phyloP scores from a whole-genome alignment of 2,113 vertebrate species.

The Chloroceryle aenea region DNA sequence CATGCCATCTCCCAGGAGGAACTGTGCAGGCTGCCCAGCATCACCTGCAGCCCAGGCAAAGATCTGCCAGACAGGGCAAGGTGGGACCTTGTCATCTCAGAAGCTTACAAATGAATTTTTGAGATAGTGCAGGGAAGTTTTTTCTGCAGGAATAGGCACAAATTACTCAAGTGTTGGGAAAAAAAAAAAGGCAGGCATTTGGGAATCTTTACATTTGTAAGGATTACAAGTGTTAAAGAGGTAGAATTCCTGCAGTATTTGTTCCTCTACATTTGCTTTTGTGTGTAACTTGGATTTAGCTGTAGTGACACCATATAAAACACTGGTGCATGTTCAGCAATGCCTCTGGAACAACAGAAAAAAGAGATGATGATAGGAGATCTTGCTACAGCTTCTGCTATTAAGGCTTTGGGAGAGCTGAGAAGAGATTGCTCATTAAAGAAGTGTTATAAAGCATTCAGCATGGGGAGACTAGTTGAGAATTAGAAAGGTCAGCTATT shows the following conservation, averaged over 20 bases:
- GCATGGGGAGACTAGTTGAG: conserved; percentile 24
- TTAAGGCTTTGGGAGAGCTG: conserved; percentile 50
- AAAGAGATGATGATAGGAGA: conserved; percentile 56
- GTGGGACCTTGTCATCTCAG: not conserved
- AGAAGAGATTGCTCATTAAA: conserved; percentile 63
- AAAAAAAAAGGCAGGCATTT: not conserved
- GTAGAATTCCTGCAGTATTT: not conserved
- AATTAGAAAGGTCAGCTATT: conserved; percentile 31
- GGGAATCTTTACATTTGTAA: not conserved
- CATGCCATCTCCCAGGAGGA: not conserved
- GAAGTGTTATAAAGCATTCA: conserved; percentile 41
- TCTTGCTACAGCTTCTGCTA: conserved; percentile 61
- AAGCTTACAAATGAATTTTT: not conserved
- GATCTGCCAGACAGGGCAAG: not conserved
- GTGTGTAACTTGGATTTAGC: not conserved
- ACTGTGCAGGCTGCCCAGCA: not conserved
- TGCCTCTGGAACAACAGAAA: not conserved
- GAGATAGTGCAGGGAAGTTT: not conserved
- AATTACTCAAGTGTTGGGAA: not conserved
- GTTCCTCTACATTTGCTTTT: not conserved
- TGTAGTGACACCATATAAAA: not conserved
- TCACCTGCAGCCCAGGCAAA: not conserved
- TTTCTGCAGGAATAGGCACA: not conserved
- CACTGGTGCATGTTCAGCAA: not conserved
- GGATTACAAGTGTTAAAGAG: conserved; percentile 12